Conservation (phyloP, 2,113 vertebrate genomes). For the Todiramphus saurophagus region DNA sequence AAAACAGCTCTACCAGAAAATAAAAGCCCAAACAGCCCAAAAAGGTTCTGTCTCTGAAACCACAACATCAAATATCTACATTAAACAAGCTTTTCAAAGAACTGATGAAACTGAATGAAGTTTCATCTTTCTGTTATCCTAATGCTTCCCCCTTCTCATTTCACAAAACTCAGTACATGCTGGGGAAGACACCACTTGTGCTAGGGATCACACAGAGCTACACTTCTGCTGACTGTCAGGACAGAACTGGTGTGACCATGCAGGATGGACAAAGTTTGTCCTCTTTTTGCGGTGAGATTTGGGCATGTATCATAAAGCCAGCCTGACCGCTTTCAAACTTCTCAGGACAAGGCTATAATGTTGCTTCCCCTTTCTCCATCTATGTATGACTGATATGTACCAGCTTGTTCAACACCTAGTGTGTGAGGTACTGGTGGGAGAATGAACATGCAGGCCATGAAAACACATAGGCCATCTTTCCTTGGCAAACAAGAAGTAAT, state of each 20-base stretch:
- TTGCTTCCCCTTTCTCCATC: not conserved
- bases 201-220: not conserved
- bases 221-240: fast-evolving
- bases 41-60: not conserved
- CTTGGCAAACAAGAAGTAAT: not conserved
- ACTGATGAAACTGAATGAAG: not conserved
- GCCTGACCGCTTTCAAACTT: not conserved
- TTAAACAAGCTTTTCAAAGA: not conserved
- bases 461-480: not conserved
- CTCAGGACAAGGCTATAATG: not conserved
- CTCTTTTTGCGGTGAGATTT: not conserved
- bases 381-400: not conserved
- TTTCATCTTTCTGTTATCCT: fast-evolving
- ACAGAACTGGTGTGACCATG: not conserved
- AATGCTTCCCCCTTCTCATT: not conserved
- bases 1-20: not conserved
- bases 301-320: fast-evolving
- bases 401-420: not conserved
- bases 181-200: fast-evolving
- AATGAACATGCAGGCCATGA: not conserved
- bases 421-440: not conserved
- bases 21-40: not conserved
- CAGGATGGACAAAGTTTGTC: not conserved
- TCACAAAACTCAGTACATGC: fast-evolving
- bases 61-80: not conserved